phyloP scores from a whole-genome alignment of 1,140 invertebrate species.

The Drosophila busckii region DNA sequence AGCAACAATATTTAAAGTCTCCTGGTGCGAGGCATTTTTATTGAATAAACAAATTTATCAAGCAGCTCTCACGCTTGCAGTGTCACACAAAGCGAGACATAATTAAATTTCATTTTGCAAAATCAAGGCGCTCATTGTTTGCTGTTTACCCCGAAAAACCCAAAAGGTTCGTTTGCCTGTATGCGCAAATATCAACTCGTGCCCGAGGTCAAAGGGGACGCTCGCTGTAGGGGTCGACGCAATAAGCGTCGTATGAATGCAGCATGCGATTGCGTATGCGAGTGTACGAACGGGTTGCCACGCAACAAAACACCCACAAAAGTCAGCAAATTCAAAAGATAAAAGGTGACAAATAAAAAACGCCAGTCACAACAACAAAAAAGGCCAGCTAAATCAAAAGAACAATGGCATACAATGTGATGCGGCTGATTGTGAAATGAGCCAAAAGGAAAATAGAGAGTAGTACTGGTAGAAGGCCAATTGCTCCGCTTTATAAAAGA shows the following conservation, averaged over 20 bases:
- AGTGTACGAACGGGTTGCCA: conserved; percentile 36
- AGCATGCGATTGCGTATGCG: too few species aligned
- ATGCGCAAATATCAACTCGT: too few species aligned
- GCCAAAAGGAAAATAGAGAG: too few species aligned
- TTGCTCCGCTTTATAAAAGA: too few species aligned
- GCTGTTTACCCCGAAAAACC: conserved; percentile 26
- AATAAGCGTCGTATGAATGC: conserved; percentile 16
- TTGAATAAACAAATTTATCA: conserved; percentile 67
- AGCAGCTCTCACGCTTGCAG: conserved; percentile 25
- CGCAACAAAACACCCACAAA: conserved; percentile 28
- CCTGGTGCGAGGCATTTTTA: conserved; percentile 42
- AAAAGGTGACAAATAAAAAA: conserved; percentile 27
- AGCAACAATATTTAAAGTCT: conserved; percentile 44
- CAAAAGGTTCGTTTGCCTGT: conserved; percentile 15
- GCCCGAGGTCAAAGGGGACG: too few species aligned
- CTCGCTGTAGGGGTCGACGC: not conserved
- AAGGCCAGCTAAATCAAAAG: too few species aligned
- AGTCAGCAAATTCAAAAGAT: conserved; percentile 9
- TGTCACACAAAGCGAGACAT: conserved; percentile 34
- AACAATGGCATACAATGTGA: too few species aligned
- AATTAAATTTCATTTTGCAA: conserved; percentile 69
- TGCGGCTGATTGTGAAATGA: too few species aligned
- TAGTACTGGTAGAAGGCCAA: too few species aligned
- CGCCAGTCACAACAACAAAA: not conserved
- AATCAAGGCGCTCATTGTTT: conserved; percentile 66